A percentile compares a stretch with the other conserved stretches of the same genome.
Conservation (phyloP, 2,113 vertebrate genomes). For the Shinisaurus crocodilurus region DNA sequence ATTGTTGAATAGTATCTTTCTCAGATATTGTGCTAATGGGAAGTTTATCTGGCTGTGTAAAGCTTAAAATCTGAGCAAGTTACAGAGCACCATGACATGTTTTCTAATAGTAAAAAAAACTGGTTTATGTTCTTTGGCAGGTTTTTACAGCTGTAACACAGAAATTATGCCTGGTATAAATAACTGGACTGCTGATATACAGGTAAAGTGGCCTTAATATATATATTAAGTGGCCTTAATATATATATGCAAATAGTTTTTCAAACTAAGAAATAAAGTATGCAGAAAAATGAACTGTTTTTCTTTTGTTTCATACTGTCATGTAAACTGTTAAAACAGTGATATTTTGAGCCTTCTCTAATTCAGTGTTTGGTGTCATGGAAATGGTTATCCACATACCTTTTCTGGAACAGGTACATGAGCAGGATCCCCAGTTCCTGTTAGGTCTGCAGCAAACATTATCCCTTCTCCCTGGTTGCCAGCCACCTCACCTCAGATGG, state of each 20-base stretch:
- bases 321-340: neutral
- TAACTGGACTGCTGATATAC: constrained; percentile 96
- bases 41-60: neutral
- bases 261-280: neutral
- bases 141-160: constrained; percentile 98
- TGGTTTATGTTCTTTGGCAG: constrained; percentile 71
- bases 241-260: neutral
- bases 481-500: neutral
- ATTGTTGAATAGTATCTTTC: neutral
- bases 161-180: constrained; percentile 98
- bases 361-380: neutral
- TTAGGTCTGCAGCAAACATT: neutral
- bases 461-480: neutral
- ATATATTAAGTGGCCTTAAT: constrained; percentile 4
- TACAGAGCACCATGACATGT: neutral
- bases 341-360: neutral
- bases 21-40: neutral
- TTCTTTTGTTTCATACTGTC: neutral
- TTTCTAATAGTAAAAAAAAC: neutral
- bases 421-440: neutral
- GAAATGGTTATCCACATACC: neutral
- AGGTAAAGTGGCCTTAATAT: constrained; percentile 77
- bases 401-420: neutral
- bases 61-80: neutral
- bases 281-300: neutral